phyloP scores from a whole-genome alignment of 2,797 vertebrate species.

The Darevskia nairensis region DNA sequence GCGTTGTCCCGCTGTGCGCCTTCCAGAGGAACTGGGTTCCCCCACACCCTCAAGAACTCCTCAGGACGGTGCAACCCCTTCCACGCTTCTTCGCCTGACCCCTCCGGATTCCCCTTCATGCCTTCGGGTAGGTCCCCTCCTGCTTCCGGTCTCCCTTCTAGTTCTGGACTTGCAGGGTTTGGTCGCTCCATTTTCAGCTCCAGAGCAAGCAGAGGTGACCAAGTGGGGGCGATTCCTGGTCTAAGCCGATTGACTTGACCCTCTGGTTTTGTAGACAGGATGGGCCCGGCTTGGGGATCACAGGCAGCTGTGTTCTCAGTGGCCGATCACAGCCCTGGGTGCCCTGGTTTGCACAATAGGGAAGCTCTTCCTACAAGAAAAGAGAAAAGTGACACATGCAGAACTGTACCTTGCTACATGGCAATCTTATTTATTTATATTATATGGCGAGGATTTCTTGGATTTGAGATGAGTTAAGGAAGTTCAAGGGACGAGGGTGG shows the following conservation, averaged over 20 bases:
- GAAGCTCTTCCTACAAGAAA: not conserved
- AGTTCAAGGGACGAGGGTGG: no score
- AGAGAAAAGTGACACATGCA: not conserved
- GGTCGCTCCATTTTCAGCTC: not conserved
- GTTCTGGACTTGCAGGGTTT: not conserved
- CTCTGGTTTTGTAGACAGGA: no score
- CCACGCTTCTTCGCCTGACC: not conserved
- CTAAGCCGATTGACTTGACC: no score
- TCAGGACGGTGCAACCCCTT: not conserved
- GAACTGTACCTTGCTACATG: no score
- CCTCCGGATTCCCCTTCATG: no score
- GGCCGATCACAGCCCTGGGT: not conserved
- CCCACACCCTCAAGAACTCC: not conserved
- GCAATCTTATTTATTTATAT: no score
- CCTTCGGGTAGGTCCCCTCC: not conserved
- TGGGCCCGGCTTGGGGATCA: not conserved
- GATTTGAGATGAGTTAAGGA: no score
- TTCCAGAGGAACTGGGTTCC: not conserved
- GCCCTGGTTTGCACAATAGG: not conserved
- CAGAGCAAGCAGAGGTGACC: not conserved
- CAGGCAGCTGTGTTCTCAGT: not conserved
- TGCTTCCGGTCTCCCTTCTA: not conserved
- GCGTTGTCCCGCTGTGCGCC: not conserved
- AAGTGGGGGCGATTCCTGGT: not conserved
- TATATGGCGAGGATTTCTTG: no score